Evolutionary conservation across 2,797 vertebrate genomes (phyloP), one percentile per base, ranked within the genome.

Genomic region (Eulemur coronatus): DNA sequence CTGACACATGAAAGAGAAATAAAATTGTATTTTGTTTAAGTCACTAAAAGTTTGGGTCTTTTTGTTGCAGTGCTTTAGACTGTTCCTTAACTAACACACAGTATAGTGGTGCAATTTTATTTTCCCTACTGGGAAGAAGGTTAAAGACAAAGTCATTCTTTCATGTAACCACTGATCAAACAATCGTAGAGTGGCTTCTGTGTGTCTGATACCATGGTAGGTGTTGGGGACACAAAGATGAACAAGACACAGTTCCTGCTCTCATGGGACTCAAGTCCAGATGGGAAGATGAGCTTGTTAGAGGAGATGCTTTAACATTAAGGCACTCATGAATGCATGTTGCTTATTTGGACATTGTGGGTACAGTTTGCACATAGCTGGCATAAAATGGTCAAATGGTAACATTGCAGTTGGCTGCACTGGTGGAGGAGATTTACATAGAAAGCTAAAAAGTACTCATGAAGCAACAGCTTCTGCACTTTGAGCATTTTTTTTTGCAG

Each of bases 111-210:
- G 20, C 17, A 22, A 22, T 24, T 35, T 63, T 41, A 48, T 22
- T 82, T 65, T 50, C 63, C n/a, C 38, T n/a, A 15, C n/a, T 35
- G 7, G 33, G n/a, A n/a, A 57, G 59, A 43, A 43, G 46, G 30
- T 38, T 43, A 8, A 41, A 61, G 73, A 50, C 4, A 33, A 52
- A n/a, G n/a, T n/a, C 41, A 9, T 28, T 65, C 41, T 79, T 79
- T 33, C 9, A 5, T 10, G 6, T 1, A 28, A n/a, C 26, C 24
- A 11, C 20, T 0, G 1, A 26, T 11, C 30, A 10, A 26, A 69
- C 8, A 15, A 17, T 14, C 20, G 2, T 7, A 14, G 63, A 50
- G 48, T 26, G 38, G 48, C n/a, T 15, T 43, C 33, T 35, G 0
- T 3, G 30, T 6, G 11, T 72, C 59, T 8, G 22, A 5, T 20